Conservation (phyloP, 2,888 invertebrate genomes). For the Eumerus sabulonum region DNA sequence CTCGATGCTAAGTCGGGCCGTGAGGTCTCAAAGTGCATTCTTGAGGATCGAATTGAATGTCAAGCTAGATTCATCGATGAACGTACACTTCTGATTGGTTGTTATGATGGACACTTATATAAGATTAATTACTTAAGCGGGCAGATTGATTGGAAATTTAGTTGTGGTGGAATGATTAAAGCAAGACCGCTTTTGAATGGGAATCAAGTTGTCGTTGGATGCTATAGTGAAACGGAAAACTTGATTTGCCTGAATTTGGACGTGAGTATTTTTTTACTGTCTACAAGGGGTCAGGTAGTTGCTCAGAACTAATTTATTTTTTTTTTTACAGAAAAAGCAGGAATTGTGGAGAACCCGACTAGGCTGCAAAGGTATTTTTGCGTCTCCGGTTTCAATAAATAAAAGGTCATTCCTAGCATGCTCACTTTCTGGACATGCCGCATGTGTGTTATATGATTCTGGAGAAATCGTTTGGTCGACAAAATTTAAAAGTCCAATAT, state of each 20-base stretch:
- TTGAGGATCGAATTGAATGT: slow-evolving; percentile 88
- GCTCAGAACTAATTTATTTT: neutral
- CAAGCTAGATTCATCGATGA: slow-evolving; percentile 79
- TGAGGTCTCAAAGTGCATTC: slow-evolving; percentile 79
- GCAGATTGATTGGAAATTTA: slow-evolving; percentile 81
- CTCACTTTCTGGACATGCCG: slow-evolving; percentile 81
- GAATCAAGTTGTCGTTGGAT: slow-evolving; percentile 81
- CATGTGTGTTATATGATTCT: slow-evolving; percentile 77
- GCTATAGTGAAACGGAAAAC: slow-evolving; percentile 78
- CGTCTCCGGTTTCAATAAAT: slow-evolving; percentile 78
- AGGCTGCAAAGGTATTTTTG: slow-evolving; percentile 80
- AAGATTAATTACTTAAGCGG: slow-evolving; percentile 82
- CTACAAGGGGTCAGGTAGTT: too few species aligned
- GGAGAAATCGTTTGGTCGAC: slow-evolving; percentile 80
- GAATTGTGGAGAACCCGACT: slow-evolving; percentile 73
- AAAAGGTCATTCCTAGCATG: slow-evolving; percentile 78
- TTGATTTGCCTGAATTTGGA: slow-evolving; percentile 73
- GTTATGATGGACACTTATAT: slow-evolving; percentile 87
- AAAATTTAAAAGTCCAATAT: slow-evolving; percentile 81
- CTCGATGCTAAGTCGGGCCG: slow-evolving; percentile 81
- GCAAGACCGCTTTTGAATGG: slow-evolving; percentile 83
- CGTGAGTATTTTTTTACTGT: slow-evolving; percentile 60
- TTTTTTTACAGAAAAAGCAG: slow-evolving; percentile 38
- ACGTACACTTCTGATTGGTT: slow-evolving; percentile 84
- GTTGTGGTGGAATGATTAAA: slow-evolving; percentile 79